Conservation (phyloP, 2,113 vertebrate species). For the Corydoras maculifer region DNA sequence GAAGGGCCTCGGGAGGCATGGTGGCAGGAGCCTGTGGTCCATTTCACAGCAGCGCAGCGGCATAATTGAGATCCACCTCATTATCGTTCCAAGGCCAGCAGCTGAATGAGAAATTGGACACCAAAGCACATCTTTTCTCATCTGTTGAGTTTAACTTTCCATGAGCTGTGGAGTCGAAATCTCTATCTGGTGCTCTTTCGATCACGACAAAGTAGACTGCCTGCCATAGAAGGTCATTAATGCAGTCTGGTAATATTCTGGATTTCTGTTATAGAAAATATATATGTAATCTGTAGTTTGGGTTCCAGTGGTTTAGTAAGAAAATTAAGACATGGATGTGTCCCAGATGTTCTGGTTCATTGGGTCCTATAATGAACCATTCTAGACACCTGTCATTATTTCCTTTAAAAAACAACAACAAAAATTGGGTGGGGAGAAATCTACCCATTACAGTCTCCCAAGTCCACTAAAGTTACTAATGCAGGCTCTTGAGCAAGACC, state of each 20-base stretch:
- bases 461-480: too few species aligned
- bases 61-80: slow-evolving; percentile 48
- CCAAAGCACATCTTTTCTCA: slow-evolving; percentile 37
- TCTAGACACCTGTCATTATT: too few species aligned
- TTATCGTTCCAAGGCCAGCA: slow-evolving; percentile 34
- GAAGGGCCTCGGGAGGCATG: slow-evolving; percentile 35
- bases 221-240: slow-evolving; percentile 20
- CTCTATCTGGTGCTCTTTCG: slow-evolving; percentile 23
- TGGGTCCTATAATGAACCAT: too few species aligned
- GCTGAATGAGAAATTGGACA: slow-evolving; percentile 39
- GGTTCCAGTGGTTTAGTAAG: neutral
- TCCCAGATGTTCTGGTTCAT: too few species aligned
- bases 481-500: too few species aligned
- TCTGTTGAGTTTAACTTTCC: slow-evolving; percentile 30
- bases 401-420: too few species aligned
- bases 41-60: slow-evolving; percentile 30
- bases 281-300: too few species aligned
- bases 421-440: too few species aligned
- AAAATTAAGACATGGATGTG: too few species aligned
- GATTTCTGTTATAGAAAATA: too few species aligned
- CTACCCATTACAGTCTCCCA: too few species aligned
- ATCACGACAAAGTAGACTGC: neutral
- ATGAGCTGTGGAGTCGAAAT: slow-evolving; percentile 29
- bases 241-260: neutral
- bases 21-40: slow-evolving; percentile 30